Percentiles rank a stretch among this genome's conserved stretches.
Conservation (phyloP, 2,888 invertebrate species). For the Hemithea aestivaria region DNA sequence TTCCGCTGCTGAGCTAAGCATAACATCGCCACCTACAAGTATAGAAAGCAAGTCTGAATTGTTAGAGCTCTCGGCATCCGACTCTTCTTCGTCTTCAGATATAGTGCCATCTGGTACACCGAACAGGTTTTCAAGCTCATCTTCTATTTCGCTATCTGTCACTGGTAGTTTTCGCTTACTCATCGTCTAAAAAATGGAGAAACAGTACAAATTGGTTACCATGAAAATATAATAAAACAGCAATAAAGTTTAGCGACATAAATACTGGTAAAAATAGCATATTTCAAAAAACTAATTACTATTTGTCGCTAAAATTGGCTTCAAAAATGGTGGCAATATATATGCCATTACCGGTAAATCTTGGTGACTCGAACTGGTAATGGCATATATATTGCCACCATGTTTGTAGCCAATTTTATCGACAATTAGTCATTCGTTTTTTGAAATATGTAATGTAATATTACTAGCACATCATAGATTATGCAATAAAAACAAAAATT, state of each 20-base stretch:
- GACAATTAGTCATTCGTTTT: not conserved
- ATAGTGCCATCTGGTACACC: slow-evolving; percentile 15
- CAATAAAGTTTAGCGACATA: slow-evolving; percentile 5
- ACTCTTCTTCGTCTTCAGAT: slow-evolving; percentile 17
- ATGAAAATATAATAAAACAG: slow-evolving; percentile 8
- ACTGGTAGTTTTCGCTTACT: slow-evolving; percentile 11
- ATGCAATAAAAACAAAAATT: not conserved
- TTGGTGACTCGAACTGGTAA: too few relatives aligned
- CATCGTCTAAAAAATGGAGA: slow-evolving; percentile 15
- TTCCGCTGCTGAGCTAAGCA: slow-evolving; percentile 15
- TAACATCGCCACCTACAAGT: slow-evolving; percentile 16
- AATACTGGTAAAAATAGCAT: slow-evolving; percentile 1
- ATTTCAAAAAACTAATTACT: too few relatives aligned
- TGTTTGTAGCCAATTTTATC: slow-evolving; percentile 1
- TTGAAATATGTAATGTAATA: not conserved
- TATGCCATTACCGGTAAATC: too few relatives aligned
- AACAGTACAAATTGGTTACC: slow-evolving; percentile 7
- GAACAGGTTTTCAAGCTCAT: slow-evolving; percentile 18
- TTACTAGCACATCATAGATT: not conserved
- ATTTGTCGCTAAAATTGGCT: too few relatives aligned
- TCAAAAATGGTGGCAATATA: too few relatives aligned
- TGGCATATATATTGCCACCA: slow-evolving; percentile 1
- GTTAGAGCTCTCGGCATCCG: slow-evolving; percentile 11
- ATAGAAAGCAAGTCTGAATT: slow-evolving; percentile 12
- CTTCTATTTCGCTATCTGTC: slow-evolving; percentile 15